These are phyloP conservation scores for Eumaeus atala DNA, from an alignment of 1,140 invertebrate species.

Conservation along the genomic window DNA sequence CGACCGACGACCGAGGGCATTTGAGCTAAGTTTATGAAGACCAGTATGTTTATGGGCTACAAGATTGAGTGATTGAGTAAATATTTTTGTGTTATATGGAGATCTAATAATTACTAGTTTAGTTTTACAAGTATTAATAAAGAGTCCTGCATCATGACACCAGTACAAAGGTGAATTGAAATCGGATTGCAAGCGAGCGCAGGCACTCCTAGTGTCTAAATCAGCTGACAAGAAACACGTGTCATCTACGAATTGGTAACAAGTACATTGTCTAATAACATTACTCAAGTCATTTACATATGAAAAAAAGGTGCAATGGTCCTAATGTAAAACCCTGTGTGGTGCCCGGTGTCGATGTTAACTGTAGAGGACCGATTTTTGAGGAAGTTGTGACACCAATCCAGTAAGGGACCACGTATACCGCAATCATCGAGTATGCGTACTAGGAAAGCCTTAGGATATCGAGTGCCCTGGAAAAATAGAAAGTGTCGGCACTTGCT, in stretches of 20 bases:
- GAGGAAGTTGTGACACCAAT: conserved; percentile 25
- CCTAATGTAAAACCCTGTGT: conserved; percentile 28
- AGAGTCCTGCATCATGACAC: too few species aligned
- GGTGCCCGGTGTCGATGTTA: conserved; percentile 23
- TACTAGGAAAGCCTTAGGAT: conserved; percentile 22
- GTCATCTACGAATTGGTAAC: too few species aligned
- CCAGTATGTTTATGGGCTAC: not conserved
- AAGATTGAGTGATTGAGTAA: not conserved
- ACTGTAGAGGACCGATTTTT: too few species aligned
- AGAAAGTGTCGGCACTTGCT: conserved; percentile 23
- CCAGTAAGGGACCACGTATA: conserved; percentile 23
- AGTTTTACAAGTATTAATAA: too few species aligned
- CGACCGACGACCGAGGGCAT: conserved; percentile 11
- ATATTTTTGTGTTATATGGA: too few species aligned
- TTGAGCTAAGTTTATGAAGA: not conserved
- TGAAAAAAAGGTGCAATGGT: conserved; percentile 21
- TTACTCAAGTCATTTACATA: conserved; percentile 30
- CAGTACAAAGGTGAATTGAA: too few species aligned
- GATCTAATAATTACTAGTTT: too few species aligned
- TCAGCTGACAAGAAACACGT: conserved; percentile 26
- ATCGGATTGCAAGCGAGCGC: too few species aligned
- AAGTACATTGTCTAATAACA: too few species aligned
- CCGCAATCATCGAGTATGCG: conserved; percentile 24
- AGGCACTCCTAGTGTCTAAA: conserved; percentile 14
- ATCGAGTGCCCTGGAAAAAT: conserved; percentile 34